Evolutionary conservation across 2,797 vertebrate species (phyloP).

Genomic region (Halcyon chelicuti): DNA sequence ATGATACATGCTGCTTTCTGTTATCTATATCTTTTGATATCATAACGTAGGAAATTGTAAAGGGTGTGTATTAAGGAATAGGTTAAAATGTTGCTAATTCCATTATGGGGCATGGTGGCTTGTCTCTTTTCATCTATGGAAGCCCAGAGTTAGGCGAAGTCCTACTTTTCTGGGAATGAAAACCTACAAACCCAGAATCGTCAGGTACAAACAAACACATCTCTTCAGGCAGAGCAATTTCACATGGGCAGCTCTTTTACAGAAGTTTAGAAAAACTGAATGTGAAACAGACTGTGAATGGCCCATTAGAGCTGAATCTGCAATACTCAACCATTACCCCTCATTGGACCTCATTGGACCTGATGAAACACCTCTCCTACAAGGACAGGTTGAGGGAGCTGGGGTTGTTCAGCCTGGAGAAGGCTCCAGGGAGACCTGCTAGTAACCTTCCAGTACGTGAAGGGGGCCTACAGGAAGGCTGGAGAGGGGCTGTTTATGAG

Average conservation of each 20-base stretch:
- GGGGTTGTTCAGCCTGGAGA: too few species aligned
- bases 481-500: too few species aligned
- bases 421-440: too few species aligned
- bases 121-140: background rate
- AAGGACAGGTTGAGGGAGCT: too few species aligned
- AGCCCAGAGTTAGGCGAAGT: background rate
- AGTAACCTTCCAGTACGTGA: too few species aligned
- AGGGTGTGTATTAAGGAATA: background rate
- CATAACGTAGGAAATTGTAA: background rate
- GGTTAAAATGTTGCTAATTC: background rate
- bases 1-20: background rate
- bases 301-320: background rate
- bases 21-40: background rate
- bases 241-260: background rate
- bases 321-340: background rate
- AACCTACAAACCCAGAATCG: background rate
- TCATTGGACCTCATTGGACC: too few species aligned
- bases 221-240: background rate
- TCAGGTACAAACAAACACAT: background rate
- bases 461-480: too few species aligned
- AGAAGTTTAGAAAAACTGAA: background rate
- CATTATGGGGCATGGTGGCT: fast-evolving
- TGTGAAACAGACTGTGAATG: background rate
- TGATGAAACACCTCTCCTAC: too few species aligned
- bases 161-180: background rate